Percentiles rank a stretch among this genome's conserved stretches.
Conservation (phyloP, 2,113 vertebrate genomes). For the Lasiurus cinereus region DNA sequence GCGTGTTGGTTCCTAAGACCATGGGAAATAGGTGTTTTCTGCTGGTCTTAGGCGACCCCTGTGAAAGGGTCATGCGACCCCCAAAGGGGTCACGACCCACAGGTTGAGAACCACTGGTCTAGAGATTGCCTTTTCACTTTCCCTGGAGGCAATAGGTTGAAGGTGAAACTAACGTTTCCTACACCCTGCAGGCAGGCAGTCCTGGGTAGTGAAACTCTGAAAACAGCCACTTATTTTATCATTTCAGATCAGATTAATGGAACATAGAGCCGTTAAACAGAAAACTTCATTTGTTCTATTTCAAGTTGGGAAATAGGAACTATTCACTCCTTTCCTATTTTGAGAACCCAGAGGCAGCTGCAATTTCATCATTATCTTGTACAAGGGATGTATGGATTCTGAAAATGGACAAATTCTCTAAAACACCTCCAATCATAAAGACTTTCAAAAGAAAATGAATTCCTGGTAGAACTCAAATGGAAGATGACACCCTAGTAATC, state of each 20-base stretch:
- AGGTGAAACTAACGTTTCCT: not conserved
- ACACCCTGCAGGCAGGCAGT: not conserved
- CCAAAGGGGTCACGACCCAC: too few relatives aligned
- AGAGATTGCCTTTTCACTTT: not conserved
- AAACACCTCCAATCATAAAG: not conserved
- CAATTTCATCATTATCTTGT: not conserved
- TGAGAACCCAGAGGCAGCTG: not conserved
- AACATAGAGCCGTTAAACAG: not conserved
- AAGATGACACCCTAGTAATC: not conserved
- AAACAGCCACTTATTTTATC: not conserved
- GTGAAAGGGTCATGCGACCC: too few relatives aligned
- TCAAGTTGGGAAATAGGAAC: not conserved
- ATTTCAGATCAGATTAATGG: not conserved
- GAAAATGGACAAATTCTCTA: not conserved
- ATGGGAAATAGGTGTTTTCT: too few relatives aligned
- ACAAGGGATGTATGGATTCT: not conserved
- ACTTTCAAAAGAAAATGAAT: constrained; percentile 23
- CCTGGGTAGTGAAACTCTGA: not conserved
- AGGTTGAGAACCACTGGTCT: too few relatives aligned
- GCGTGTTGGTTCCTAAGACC: too few relatives aligned
- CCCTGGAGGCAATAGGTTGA: not conserved
- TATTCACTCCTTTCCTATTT: not conserved
- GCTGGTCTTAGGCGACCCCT: too few relatives aligned
- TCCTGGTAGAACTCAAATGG: not conserved
- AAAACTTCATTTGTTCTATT: not conserved